Evolutionary conservation across 2,113 vertebrate species (phyloP), one percentile per base, ranked within the genome.

Genomic region (Electrona antarctica): DNA sequence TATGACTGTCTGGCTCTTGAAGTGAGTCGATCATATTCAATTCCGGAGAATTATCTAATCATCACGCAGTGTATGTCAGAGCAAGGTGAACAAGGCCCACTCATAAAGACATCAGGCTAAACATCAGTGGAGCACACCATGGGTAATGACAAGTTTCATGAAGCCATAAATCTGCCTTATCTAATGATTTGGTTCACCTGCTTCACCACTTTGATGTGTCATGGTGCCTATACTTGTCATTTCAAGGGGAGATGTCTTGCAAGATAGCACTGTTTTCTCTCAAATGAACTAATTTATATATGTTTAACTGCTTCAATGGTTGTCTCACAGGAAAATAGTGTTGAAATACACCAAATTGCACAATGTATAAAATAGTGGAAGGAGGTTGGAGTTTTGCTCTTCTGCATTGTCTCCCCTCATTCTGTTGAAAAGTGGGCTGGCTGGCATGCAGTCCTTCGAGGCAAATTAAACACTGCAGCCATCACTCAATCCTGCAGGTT

Each of bases 181-280:
- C 87, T 88, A 92, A 91, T 92, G 90, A 90, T 92, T 87, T 85
- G 85, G 85, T 88, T 92, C 89, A 90, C 91, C 88, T 92, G 89
- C 89, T 79, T 66, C 82, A 64, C 76, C 74, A 76, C 81, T 87
- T 80, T 90, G 85, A 91, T 84, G 86, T 86, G 85, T 85, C 84
- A 86, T 79, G 79, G 82, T 86, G 85, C 50, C 86, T 41, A 41
- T 80, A 89, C 88, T 91, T 87, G 88, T 90, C 90, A 86, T 88
- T 90, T 92, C 91, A 90, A 92, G 90, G 91, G 82, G 80, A 92
- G 28, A 73, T 83, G 79, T 75, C 76, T 41, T 82, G 69, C 73
- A 72, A 75, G 76, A 79, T 77, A 71, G 81, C 76, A 82, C 67
- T 79, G 78, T 66, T 77, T 74, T 83, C 47, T 29, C 66, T 81